Percentiles rank a stretch among this genome's conserved stretches.
Conservation (phyloP, 2,113 vertebrate genomes). For the Coracopsis vasa region DNA sequence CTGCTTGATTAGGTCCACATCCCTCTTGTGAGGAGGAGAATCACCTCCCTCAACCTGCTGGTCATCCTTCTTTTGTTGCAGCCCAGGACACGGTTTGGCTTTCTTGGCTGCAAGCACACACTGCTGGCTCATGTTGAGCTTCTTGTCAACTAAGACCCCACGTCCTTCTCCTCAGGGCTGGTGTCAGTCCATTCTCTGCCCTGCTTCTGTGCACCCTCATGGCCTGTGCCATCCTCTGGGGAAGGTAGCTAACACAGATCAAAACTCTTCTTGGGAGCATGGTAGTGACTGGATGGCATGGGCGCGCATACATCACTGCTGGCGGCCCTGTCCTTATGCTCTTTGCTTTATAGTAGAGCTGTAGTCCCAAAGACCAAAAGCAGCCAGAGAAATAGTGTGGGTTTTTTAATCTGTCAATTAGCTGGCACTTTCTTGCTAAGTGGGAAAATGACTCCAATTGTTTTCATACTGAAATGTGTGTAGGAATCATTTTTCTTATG, state of each 20-base stretch:
- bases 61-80: background rate
- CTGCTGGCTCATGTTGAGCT: background rate
- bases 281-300: background rate
- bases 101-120: background rate
- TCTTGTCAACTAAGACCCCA: background rate
- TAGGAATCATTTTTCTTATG: background rate
- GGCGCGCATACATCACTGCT: background rate
- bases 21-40: background rate
- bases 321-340: background rate
- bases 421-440: background rate
- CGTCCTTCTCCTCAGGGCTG: background rate
- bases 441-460: background rate
- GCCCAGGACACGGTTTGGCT: background rate
- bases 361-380: background rate
- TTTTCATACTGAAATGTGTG: background rate
- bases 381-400: background rate
- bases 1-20: background rate
- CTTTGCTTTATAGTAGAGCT: background rate
- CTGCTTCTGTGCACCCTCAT: background rate
- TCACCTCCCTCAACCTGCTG: background rate
- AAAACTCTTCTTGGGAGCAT: background rate
- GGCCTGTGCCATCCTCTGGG: background rate
- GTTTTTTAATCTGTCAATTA: background rate
- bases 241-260: background rate
- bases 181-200: background rate